A percentile compares a stretch with the other conserved stretches of the same genome.
These are phyloP conservation scores for Chrysomallon squamiferum DNA, from an alignment of 1,140 invertebrate species.

Conservation along the genomic window DNA sequence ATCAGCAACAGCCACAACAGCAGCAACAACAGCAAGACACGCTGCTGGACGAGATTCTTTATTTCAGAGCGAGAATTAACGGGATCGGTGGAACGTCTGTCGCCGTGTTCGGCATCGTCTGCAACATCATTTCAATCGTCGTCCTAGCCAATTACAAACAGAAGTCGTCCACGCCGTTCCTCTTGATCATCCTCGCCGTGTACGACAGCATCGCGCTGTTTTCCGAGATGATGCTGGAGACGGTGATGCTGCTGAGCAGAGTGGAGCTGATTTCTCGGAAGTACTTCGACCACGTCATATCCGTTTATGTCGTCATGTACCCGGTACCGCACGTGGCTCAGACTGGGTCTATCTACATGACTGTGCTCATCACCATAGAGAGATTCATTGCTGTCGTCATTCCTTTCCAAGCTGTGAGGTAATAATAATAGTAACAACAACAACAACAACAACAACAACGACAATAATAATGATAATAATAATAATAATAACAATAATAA, in stretches of 20 bases:
- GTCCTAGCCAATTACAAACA: slow-evolving; percentile 17
- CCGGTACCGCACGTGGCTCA: slow-evolving; percentile 19
- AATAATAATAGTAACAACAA: too few relatives aligned
- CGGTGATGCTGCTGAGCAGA: slow-evolving; percentile 9
- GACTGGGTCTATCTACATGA: slow-evolving; percentile 16
- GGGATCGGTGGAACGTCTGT: slow-evolving; percentile 20
- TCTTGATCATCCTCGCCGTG: slow-evolving; percentile 21
- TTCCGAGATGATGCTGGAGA: slow-evolving; percentile 24
- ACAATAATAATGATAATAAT: too few relatives aligned
- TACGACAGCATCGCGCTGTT: slow-evolving; percentile 21
- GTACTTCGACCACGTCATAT: slow-evolving; percentile 11
- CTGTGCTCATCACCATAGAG: slow-evolving; percentile 22
- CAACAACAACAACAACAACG: too few relatives aligned
- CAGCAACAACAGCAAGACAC: background rate
- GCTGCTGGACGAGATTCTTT: slow-evolving; percentile 16
- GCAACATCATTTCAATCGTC: slow-evolving; percentile 20
- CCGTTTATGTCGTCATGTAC: slow-evolving; percentile 13
- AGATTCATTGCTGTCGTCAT: slow-evolving; percentile 19
- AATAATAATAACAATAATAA: too few relatives aligned
- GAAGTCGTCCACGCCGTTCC: slow-evolving; percentile 19
- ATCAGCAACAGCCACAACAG: too few relatives aligned
- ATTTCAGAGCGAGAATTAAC: slow-evolving; percentile 12
- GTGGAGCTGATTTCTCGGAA: background rate
- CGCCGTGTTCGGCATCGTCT: slow-evolving; percentile 17
- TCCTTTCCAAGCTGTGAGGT: slow-evolving; percentile 10